phyloP scores from a whole-genome alignment of 1,140 invertebrate species.

The Drosophila tani region DNA sequence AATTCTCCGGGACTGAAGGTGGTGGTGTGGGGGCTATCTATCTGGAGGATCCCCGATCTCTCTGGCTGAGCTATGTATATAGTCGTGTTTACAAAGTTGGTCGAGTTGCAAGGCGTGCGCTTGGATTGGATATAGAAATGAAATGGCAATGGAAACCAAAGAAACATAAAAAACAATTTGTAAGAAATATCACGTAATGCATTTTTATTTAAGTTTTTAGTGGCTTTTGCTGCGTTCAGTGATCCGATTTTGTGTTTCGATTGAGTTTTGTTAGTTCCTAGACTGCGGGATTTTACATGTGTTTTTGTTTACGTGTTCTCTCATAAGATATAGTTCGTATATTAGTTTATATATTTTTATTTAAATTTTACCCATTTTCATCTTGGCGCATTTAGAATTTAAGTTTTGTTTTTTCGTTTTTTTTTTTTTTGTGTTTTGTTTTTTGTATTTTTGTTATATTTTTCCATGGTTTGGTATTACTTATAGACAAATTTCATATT shows the following conservation, averaged over 20 bases:
- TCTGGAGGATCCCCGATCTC: conserved; percentile 13
- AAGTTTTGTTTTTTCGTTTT: conserved; percentile 17
- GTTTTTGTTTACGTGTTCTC: conserved; percentile 49
- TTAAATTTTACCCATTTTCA: conserved; percentile 46
- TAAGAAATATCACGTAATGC: conserved; percentile 82
- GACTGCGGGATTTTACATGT: conserved; percentile 56
- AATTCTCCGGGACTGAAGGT: conserved; percentile 19
- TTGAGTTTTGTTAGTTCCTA: conserved; percentile 37
- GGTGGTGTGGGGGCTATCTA: conserved; percentile 32
- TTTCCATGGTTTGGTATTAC: conserved; percentile 77
- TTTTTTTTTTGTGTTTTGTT: conserved; percentile 16
- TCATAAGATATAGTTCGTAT: conserved; percentile 41
- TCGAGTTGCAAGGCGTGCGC: conserved; percentile 65
- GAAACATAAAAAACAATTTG: conserved; percentile 63
- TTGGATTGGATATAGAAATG: conserved; percentile 9
- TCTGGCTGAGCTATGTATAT: conserved; percentile 11
- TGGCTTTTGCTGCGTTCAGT: conserved; percentile 51
- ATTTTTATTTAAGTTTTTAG: conserved; percentile 74
- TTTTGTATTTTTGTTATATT: conserved; percentile 34
- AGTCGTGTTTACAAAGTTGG: conserved; percentile 58
- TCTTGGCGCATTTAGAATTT: conserved; percentile 67
- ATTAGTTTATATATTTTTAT: conserved; percentile 43
- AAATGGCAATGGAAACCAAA: conserved; percentile 6
- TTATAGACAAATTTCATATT: conserved; percentile 83
- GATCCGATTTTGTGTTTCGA: conserved; percentile 37